These are phyloP conservation scores for Otus sunia DNA, from an alignment of 2,113 vertebrate species.

Conservation along the genomic window DNA sequence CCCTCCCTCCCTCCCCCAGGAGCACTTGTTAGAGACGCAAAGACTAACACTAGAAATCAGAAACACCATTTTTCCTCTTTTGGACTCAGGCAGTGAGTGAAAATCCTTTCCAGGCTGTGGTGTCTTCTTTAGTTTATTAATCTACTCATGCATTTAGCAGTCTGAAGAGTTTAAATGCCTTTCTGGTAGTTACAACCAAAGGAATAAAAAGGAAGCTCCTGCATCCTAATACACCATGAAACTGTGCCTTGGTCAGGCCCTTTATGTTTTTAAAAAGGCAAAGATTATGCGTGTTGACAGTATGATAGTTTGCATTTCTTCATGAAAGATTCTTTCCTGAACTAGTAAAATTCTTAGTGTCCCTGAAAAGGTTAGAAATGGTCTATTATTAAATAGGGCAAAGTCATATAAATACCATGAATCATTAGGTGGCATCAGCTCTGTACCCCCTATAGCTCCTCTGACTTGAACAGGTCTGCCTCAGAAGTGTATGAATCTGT, in stretches of 20 bases:
- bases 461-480: no score
- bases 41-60: no score
- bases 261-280: not conserved
- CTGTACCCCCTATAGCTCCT: not conserved
- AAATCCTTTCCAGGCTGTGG: not conserved
- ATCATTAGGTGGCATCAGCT: not conserved
- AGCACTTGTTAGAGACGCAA: not conserved
- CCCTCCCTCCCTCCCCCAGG: not conserved
- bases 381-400: not conserved
- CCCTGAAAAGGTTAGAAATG: not conserved
- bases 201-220: not conserved
- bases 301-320: not conserved
- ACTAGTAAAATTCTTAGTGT: not conserved
- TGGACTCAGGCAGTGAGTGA: not conserved
- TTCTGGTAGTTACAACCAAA: accelerated
- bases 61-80: not conserved
- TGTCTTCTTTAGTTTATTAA: not conserved
- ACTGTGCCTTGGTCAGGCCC: not conserved
- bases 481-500: accelerated
- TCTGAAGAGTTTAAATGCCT: not conserved
- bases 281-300: not conserved
- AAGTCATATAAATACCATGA: not conserved
- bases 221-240: no score
- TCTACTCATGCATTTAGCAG: not conserved
- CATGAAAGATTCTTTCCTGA: not conserved